Conservation (phyloP, 2,113 vertebrate species). For the Galemys pyrenaicus region DNA sequence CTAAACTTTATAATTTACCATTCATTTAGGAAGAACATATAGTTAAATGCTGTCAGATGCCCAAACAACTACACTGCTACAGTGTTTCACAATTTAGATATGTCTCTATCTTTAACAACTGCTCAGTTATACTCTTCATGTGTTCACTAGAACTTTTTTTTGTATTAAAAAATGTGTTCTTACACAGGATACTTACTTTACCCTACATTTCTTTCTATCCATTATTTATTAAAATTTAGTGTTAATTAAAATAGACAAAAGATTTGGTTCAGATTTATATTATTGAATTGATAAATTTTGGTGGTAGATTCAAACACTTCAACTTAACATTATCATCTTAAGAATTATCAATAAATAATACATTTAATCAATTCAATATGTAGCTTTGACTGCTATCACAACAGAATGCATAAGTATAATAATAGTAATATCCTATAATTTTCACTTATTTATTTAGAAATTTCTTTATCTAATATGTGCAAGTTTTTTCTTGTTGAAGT, state of each 20-base stretch:
- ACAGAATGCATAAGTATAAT: background rate
- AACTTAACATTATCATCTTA: background rate
- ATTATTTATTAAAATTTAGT: background rate
- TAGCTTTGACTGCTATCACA: background rate
- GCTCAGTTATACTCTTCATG: background rate
- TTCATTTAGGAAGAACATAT: background rate
- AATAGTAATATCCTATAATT: background rate
- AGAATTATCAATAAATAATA: background rate
- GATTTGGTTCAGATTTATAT: background rate
- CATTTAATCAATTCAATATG: slow-evolving; percentile 9
- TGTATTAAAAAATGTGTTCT: background rate
- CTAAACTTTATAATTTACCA: background rate
- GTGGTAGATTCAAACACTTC: background rate
- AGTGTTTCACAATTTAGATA: background rate
- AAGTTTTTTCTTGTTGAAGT: background rate
- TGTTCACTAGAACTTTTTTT: background rate
- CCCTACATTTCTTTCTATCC: background rate
- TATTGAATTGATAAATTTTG: background rate
- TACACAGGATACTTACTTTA: background rate
- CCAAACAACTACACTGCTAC: background rate
- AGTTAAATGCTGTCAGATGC: background rate
- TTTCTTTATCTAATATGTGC: background rate
- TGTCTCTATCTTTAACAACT: background rate
- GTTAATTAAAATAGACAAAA: background rate
- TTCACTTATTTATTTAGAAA: background rate